A percentile compares a stretch with the other conserved stretches of the same genome.
phyloP scores from a whole-genome alignment of 2,888 invertebrate genomes.

The Callosobruchus maculatus region DNA sequence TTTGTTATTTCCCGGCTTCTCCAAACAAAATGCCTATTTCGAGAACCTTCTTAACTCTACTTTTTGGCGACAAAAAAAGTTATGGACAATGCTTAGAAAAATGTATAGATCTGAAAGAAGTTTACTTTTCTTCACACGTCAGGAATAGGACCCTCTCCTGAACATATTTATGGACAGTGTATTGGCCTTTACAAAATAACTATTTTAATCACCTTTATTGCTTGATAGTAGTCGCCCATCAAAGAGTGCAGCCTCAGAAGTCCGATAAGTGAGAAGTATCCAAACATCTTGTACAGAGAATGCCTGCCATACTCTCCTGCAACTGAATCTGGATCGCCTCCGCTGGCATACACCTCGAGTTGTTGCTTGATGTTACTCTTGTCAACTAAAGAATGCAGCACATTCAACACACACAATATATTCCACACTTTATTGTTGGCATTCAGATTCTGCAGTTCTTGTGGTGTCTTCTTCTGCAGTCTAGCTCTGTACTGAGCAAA shows the following conservation, averaged over 20 bases:
- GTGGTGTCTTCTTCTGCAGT: constrained; percentile 70
- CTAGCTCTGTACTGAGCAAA: constrained; percentile 78
- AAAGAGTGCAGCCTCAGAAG: constrained; percentile 92
- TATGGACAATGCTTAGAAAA: too few relatives aligned
- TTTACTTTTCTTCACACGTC: too few relatives aligned
- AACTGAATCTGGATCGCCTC: constrained; percentile 86
- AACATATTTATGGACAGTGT: too few relatives aligned
- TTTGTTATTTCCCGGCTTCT: too few relatives aligned
- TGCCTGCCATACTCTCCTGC: constrained; percentile 96
- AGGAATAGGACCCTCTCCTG: too few relatives aligned
- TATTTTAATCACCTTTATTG: constrained; percentile 62
- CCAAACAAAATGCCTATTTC: too few relatives aligned
- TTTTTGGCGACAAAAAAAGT: too few relatives aligned
- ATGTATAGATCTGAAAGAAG: too few relatives aligned
- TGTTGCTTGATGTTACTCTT: constrained; percentile 98
- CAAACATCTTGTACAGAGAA: constrained; percentile 97
- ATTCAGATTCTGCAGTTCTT: constrained; percentile 74
- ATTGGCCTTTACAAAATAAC: too few relatives aligned
- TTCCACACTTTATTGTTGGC: constrained; percentile 94
- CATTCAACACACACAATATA: constrained; percentile 95
- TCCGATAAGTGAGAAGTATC: constrained; percentile 97
- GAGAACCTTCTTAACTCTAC: too few relatives aligned
- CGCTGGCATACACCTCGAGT: constrained; percentile 85
- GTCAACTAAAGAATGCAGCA: constrained; percentile 94
- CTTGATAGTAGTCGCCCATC: constrained; percentile 97